A percentile compares a stretch with the other conserved stretches of the same genome.
Evolutionary conservation across 2,797 vertebrate species (phyloP).

Genomic region (Manis crassicaudata): DNA sequence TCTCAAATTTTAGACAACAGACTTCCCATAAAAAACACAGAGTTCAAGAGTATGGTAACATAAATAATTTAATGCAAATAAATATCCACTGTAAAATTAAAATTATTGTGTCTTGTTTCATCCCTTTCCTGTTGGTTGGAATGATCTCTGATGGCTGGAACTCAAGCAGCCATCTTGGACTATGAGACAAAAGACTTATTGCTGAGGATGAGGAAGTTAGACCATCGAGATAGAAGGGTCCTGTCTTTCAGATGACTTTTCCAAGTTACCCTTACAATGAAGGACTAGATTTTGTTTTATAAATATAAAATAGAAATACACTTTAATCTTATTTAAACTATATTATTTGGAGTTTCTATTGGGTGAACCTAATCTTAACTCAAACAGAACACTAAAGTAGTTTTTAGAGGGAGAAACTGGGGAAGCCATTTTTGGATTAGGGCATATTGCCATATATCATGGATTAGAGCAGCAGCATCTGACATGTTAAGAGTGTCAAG

Average conservation of each 20-base stretch:
- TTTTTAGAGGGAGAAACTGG: neutral
- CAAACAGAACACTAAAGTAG: neutral
- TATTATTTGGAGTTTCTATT: neutral
- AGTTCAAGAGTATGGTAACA: neutral
- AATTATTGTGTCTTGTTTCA: neutral
- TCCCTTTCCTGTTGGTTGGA: neutral
- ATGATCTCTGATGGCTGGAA: neutral
- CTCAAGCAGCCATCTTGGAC: neutral
- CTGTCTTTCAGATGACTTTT: neutral
- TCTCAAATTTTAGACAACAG: neutral
- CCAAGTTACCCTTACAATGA: rapidly evolving
- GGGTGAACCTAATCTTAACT: neutral
- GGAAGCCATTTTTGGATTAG: neutral
- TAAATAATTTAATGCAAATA: neutral
- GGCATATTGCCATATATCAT: neutral
- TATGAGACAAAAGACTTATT: neutral
- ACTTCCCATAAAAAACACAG: neutral
- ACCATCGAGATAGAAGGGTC: neutral
- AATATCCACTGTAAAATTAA: neutral
- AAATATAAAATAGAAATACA: neutral
- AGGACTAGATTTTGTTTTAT: neutral
- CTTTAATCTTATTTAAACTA: neutral
- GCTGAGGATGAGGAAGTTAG: neutral
- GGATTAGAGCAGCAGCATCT: neutral
- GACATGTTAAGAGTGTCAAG: neutral